A percentile compares a stretch with the other conserved stretches of the same genome.
Conservation (phyloP, 2,888 invertebrate species). For the Alcis repandata region DNA sequence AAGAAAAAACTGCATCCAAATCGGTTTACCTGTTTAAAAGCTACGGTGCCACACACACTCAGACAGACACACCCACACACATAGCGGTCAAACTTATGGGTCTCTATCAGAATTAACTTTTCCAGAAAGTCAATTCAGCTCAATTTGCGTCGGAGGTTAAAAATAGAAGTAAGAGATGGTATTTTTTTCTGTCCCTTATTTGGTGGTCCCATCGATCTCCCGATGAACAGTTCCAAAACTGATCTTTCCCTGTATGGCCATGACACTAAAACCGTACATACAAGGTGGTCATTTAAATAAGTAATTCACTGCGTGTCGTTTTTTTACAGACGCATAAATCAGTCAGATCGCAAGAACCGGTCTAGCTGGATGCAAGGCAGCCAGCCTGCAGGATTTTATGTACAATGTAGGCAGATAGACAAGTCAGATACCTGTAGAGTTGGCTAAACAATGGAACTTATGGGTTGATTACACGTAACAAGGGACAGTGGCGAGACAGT, state of each 20-base stretch:
- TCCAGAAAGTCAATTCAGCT: too few species aligned
- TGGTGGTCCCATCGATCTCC: slow-evolving; percentile 11
- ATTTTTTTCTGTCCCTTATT: slow-evolving; percentile 7
- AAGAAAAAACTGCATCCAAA: too few species aligned
- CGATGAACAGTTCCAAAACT: slow-evolving; percentile 12
- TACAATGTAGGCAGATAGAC: slow-evolving; percentile 2
- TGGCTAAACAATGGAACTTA: too few species aligned
- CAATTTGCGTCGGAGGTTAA: neutral
- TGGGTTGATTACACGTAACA: neutral
- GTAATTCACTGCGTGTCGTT: slow-evolving; percentile 31
- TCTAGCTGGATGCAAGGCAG: slow-evolving; percentile 36
- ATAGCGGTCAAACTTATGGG: too few species aligned
- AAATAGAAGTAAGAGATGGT: slow-evolving; percentile 1
- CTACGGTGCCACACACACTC: too few species aligned
- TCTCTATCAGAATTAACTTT: too few species aligned
- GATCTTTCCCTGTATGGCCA: slow-evolving; percentile 27
- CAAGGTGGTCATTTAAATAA: slow-evolving; percentile 42
- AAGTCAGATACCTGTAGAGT: neutral
- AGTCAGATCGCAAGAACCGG: slow-evolving; percentile 39
- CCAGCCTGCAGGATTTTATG: slow-evolving; percentile 17
- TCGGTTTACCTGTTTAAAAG: too few species aligned
- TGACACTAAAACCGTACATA: slow-evolving; percentile 34
- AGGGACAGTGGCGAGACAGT: too few species aligned
- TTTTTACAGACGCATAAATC: slow-evolving; percentile 41
- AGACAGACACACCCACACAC: too few species aligned